Evolutionary conservation across 2,113 vertebrate species (phyloP).

Genomic region (Tragelaphus buxtoni): DNA sequence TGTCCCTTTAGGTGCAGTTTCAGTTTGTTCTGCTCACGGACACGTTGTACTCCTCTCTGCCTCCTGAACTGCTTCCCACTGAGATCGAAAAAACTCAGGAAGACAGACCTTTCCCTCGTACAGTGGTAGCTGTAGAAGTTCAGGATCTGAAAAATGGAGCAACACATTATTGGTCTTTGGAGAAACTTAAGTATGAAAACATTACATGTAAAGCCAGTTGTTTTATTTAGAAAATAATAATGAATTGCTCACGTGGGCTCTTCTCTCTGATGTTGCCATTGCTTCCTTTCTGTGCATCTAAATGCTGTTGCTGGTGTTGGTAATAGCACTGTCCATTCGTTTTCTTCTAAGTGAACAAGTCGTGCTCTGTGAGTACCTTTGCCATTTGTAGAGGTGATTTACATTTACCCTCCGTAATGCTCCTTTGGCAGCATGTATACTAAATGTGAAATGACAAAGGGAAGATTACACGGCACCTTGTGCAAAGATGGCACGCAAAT

Average conservation of each 20-base stretch:
- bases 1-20: conserved; percentile 90
- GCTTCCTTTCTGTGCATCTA: background rate
- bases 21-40: conserved; percentile 97
- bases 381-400: background rate
- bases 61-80: conserved; percentile 89
- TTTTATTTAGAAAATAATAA: background rate
- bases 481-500: background rate
- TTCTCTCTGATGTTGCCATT: background rate
- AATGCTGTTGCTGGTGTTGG: background rate
- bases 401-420: background rate
- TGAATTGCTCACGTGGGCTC: background rate
- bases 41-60: conserved; percentile 94
- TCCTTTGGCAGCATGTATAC: background rate
- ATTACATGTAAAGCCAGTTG: fast-evolving
- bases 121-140: conserved; percentile 96
- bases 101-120: conserved; percentile 90
- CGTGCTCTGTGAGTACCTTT: background rate
- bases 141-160: conserved; percentile 98
- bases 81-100: conserved; percentile 87
- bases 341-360: background rate
- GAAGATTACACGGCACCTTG: background rate
- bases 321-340: background rate
- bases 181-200: conserved; percentile 92
- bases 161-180: conserved; percentile 97
- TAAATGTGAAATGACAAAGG: background rate